Conservation (phyloP, 2,113 vertebrate species). For the Gobio gobio region DNA sequence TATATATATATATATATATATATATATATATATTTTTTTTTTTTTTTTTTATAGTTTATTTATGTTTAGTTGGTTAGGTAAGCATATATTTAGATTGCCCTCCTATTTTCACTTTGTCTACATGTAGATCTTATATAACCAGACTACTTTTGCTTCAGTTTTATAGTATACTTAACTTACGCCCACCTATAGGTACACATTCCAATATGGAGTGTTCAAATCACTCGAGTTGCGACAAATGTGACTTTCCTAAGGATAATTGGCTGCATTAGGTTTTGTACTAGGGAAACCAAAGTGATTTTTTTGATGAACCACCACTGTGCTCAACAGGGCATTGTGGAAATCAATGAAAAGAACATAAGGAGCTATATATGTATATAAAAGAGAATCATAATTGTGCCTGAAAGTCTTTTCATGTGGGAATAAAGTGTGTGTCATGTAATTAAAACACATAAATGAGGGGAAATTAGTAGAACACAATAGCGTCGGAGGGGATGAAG, state of each 20-base stretch:
- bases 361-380: not conserved
- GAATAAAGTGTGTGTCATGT: not conserved
- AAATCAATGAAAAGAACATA: slow-evolving; percentile 1
- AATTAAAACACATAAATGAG: slow-evolving; percentile 17
- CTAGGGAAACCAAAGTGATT: not conserved
- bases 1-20: too few species aligned
- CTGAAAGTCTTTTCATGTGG: not conserved
- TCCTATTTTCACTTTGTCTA: not conserved
- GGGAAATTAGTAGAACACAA: not conserved
- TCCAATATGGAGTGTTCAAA: not conserved
- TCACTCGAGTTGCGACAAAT: slow-evolving; percentile 8
- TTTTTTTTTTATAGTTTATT: too few species aligned
- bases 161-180: slow-evolving; percentile 8
- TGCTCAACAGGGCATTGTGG: slow-evolving; percentile 15
- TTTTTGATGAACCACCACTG: slow-evolving; percentile 9
- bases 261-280: slow-evolving; percentile 32
- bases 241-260: slow-evolving; percentile 20
- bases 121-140: slow-evolving; percentile 14
- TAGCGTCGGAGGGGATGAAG: not conserved
- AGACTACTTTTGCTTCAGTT: not conserved
- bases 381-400: slow-evolving; percentile 1
- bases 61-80: not conserved
- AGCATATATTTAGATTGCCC: not conserved
- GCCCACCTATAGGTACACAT: slow-evolving; percentile 7
- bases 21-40: too few species aligned